Evolutionary conservation across 2,888 invertebrate species (phyloP), one percentile per base, ranked within the genome.

Genomic region (Drosophila pegasa): DNA sequence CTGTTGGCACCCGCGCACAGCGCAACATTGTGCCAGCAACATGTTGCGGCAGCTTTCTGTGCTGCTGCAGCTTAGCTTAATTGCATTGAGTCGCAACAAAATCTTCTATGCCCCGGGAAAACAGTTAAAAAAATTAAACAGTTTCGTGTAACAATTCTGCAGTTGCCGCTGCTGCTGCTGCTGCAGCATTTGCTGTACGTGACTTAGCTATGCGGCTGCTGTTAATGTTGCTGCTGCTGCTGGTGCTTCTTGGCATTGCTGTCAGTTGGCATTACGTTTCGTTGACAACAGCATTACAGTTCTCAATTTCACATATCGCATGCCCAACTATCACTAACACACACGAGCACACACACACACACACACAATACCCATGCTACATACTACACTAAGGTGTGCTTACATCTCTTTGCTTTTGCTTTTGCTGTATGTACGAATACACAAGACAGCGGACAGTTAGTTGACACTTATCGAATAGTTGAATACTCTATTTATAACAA

Each of bases 251-350:
- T 76, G 75, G 59, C 75, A 57, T 68, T 57, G 59, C 77, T 69
- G 74, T 77, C 75, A 75, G 65, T 78, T 66, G 75, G 71, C 68
- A 69, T 69, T 75, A 78, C 72, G 65, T 80, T 60, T 69, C 71
- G 86, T 80, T 86, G 88, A 86, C 88, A 86, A 88, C 84, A 87
- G 88, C 88, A 88, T 86, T 86, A 83, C 87, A 80, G 88, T 79
- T 86, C 85, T 86, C 87, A 75, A 83, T 86, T 86, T 86, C 88
- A 83, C 83, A 83, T 86, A 86, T 86, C 84, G 71, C 70, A 86
- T 86, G 78, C 78, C 85, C 66, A 77, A 85, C 81, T 72, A 79
- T 73, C 77, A 65, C 60, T 51, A 52, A 66, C 55, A 54, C 12
- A 60, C 51, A 72, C 50, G 59, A 47, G 50, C 33, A 59, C 37